Percentiles rank a stretch among this genome's conserved stretches.
These are phyloP conservation scores for Eumacrocentrus americanus DNA, from an alignment of 2,888 invertebrate species.

Conservation along the genomic window DNA sequence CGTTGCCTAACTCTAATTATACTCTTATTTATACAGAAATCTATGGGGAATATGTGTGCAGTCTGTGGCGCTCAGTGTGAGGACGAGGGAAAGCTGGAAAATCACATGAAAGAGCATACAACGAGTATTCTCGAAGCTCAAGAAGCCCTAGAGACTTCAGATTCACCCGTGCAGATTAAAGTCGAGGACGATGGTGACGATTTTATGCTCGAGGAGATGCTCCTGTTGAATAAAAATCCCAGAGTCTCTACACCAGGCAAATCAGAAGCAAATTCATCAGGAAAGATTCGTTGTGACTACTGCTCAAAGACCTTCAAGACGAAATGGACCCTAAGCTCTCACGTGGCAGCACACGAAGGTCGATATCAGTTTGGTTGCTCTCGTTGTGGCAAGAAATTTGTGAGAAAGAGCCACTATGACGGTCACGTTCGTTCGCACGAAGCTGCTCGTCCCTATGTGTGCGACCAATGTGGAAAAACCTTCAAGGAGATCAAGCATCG, in stretches of 20 bases:
- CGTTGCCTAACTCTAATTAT: no score
- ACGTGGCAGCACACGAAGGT: slow-evolving; percentile 59
- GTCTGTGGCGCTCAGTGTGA: slow-evolving; percentile 43
- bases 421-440: slow-evolving; percentile 59
- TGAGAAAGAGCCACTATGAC: slow-evolving; percentile 60
- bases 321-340: slow-evolving; percentile 58
- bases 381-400: slow-evolving; percentile 59
- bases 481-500: slow-evolving; percentile 59
- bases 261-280: slow-evolving; percentile 16
- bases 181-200: slow-evolving; percentile 47
- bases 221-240: slow-evolving; percentile 49
- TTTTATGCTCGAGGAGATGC: slow-evolving; percentile 55
- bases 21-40: slow-evolving; percentile 32
- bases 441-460: slow-evolving; percentile 56
- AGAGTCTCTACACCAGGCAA: slow-evolving; percentile 24
- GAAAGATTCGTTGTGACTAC: slow-evolving; percentile 55
- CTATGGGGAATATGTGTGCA: slow-evolving; percentile 37
- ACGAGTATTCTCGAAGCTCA: slow-evolving; percentile 41
- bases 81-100: slow-evolving; percentile 39
- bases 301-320: slow-evolving; percentile 59
- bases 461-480: slow-evolving; percentile 57
- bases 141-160: slow-evolving; percentile 31
- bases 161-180: slow-evolving; percentile 22
- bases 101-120: slow-evolving; percentile 52
- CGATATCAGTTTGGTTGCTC: slow-evolving; percentile 58